Evolutionary conservation across 2,113 vertebrate species (phyloP).

Genomic region (Dromaius novaehollandiae): DNA sequence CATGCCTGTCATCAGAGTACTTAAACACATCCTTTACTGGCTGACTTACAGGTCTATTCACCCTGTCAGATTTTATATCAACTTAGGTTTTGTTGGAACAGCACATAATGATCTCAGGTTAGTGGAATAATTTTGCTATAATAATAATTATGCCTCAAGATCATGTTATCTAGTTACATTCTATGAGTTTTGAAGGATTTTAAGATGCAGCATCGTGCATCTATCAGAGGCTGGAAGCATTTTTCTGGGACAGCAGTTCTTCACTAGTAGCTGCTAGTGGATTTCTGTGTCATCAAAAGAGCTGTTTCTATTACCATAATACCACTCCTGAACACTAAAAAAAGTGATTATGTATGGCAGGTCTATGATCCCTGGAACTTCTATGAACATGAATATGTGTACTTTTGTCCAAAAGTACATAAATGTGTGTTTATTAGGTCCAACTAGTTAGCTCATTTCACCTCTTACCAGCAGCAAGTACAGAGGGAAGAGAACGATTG

Average conservation of each 20-base stretch:
- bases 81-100: neutral
- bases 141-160: neutral
- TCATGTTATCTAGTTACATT: neutral
- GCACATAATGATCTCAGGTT: neutral
- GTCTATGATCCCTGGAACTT: neutral
- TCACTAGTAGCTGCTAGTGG: neutral
- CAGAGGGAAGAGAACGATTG: neutral
- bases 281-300: neutral
- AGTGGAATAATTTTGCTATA: neutral
- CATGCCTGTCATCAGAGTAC: neutral
- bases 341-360: neutral
- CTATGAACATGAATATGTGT: too few relatives aligned
- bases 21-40: neutral
- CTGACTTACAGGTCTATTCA: neutral
- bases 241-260: neutral
- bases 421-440: too few relatives aligned
- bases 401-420: too few relatives aligned
- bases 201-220: neutral
- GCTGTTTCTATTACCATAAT: neutral
- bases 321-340: too few relatives aligned
- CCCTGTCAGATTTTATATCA: neutral
- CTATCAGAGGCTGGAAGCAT: neutral
- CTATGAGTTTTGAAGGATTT: neutral
- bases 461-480: neutral
- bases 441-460: too few relatives aligned